phyloP scores from a whole-genome alignment of 2,113 vertebrate species.

The Microtus montanus region DNA sequence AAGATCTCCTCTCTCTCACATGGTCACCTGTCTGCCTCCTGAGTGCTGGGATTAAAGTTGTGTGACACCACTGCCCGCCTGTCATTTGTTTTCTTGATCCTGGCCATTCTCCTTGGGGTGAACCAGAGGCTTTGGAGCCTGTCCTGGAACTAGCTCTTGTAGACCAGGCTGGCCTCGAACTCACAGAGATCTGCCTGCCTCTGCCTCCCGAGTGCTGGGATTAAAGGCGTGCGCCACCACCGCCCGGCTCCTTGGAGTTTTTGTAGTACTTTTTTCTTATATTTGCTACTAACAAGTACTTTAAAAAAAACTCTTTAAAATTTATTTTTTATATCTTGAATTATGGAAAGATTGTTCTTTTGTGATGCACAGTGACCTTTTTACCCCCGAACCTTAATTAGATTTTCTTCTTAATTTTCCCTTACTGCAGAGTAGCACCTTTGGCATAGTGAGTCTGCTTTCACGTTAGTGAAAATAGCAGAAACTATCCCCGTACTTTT shows the following conservation, averaged over 20 bases:
- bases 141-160: too few relatives aligned
- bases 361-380: constrained; percentile 27
- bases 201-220: too few relatives aligned
- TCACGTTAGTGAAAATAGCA: not conserved
- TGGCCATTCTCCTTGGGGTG: not conserved
- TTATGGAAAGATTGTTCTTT: constrained; percentile 15
- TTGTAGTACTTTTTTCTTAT: not conserved
- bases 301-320: constrained; percentile 33
- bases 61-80: not conserved
- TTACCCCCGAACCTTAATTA: constrained; percentile 10
- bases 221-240: too few relatives aligned
- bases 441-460: not conserved
- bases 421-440: not conserved
- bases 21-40: not conserved
- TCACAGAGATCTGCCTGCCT: too few relatives aligned
- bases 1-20: not conserved
- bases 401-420: constrained; percentile 14
- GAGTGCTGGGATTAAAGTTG: not conserved
- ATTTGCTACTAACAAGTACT: not conserved
- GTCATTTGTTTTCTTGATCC: not conserved
- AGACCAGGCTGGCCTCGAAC: too few relatives aligned
- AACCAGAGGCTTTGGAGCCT: not conserved
- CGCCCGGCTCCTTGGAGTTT: not conserved
- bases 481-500: not conserved
- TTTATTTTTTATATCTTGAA: constrained; percentile 52